Base-by-base conservation (phyloP, 92 coral and sea anemone genomes). In the Palythoa grandis region DNA sequence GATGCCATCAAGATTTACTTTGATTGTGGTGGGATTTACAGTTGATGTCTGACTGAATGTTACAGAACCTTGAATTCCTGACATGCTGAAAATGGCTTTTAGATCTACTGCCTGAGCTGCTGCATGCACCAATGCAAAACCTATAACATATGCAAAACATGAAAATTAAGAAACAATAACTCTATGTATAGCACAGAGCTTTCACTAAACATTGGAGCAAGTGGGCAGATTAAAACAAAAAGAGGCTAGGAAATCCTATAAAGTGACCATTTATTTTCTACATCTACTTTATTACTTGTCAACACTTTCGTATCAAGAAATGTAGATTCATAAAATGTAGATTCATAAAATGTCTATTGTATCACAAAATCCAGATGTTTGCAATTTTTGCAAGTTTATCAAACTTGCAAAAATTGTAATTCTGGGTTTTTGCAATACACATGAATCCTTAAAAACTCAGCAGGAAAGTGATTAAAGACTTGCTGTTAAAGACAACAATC, bases 61-160 rank as follows among this genome's bases (percentile, higher is more conserved):
- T 9, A 94, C 92, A 22, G 92, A 86, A 12, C 98, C 95, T 25
- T 86, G 93, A 39, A 96, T 89, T 78, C 92, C 96, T 72, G 94
- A 82, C 99, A 96, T 96, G 91, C 93, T 95, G 78, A 96, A 91
- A n/a, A 80, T 82, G 23, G 99, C 98, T 25, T 70, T 88, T 24
- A 80, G 89, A 19, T 78, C 61, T 7, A 35, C 40, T 2, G 92
- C 83, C 60, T 39, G 23, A 11, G 77, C 76, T 22, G 52, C 75
- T 23, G 61, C 43, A 38, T 77, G 52, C 39, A 54, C 17, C 17
- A 69, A 25, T 38, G 63, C 48, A 20, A 77, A 35, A n/a, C 71
- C 74, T 60, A 63, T 7, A 54, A 80, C 12, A 5, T 24, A 5
- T 58, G 11, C 65, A 13, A 58, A 58, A 11, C 65, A 15, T 14